Evolutionary conservation across 2,888 invertebrate species (phyloP), one percentile per base, ranked within the genome.

Genomic region (Leptinotarsa haldemani): DNA sequence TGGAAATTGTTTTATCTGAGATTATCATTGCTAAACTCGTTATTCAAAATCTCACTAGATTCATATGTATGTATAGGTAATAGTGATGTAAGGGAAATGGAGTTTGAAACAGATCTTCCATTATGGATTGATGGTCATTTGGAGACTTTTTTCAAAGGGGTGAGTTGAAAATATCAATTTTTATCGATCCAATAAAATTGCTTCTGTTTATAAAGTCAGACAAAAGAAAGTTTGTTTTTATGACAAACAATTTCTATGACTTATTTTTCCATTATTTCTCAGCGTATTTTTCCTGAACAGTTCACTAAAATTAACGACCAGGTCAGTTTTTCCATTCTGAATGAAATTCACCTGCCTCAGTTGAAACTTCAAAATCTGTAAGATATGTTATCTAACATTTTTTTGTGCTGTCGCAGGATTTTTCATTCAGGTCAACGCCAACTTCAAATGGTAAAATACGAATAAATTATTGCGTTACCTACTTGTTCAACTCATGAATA

Each of bases 391-490:
- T 30, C 30, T 7, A 30, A 16, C n/a, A n/a, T 50, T 50, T 56
- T 53, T 18, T 56, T 22, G 22, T 22, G 22, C 20, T 56, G 22
- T 56, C 22, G 20, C 56, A 13, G 20, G 15, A 56, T 56, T 56
- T 56, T 56, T 56, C 56, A 56, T 56, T 56, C 56, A 56, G 56
- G 56, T 56, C 56, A 56, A 22, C 56, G 22, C 56, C 20, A 22
- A 56, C 56, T 56, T 22, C 3, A 56, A 56, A 56, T 56, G 22
- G 56, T 56, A 22, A 25, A 56, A 56, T 56, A 22, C 20, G 56
- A 56, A 56, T 56, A 56, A 56, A 56, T 56, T 56, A 56, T 56
- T 56, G 56, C 56, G 56, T 56, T 56, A 56, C 22, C 20, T 56
- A 20, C 22, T 22, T 56, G 56, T 22, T 13, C 22, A 56, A 22